A percentile compares a stretch with the other conserved stretches of the same genome.
Conservation (phyloP, 2,113 vertebrate genomes). For the Aspiorhynchus laticeps region DNA sequence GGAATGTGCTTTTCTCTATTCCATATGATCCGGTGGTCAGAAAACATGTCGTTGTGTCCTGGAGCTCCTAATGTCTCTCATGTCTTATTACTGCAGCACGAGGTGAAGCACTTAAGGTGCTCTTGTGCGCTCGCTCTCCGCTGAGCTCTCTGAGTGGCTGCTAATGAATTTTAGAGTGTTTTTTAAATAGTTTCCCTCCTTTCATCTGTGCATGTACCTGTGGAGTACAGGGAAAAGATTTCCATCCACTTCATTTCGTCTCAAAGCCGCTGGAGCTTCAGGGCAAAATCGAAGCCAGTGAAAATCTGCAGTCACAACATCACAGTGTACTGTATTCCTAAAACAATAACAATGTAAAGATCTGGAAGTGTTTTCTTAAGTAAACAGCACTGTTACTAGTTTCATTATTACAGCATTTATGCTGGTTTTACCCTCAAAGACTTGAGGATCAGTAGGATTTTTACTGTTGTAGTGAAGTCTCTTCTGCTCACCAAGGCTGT, state of each 20-base stretch:
- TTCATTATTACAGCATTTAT: too few species aligned
- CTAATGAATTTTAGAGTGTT: slow-evolving; percentile 67
- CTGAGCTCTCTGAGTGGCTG: slow-evolving; percentile 56
- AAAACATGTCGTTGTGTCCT: slow-evolving; percentile 50
- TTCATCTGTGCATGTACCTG: slow-evolving; percentile 37
- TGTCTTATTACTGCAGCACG: slow-evolving; percentile 56
- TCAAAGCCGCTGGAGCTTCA: neutral
- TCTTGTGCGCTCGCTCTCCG: slow-evolving; percentile 58
- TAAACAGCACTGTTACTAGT: neutral
- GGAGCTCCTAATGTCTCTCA: slow-evolving; percentile 61
- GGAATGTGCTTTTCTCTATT: slow-evolving; percentile 55
- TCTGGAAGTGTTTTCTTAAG: neutral
- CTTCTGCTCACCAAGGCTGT: neutral
- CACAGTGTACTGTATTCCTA: neutral
- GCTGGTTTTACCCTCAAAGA: neutral
- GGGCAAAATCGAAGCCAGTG: neutral
- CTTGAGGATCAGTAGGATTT: too few species aligned
- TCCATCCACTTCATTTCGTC: neutral
- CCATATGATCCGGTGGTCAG: slow-evolving; percentile 33
- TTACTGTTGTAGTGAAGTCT: too few species aligned
- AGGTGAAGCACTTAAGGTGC: slow-evolving; percentile 64
- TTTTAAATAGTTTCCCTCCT: slow-evolving; percentile 48
- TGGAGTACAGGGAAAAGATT: slow-evolving; percentile 21
- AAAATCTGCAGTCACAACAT: neutral
- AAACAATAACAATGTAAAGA: neutral